phyloP scores from a whole-genome alignment of 2,113 vertebrate species.

The Miniopterus natalensis region DNA sequence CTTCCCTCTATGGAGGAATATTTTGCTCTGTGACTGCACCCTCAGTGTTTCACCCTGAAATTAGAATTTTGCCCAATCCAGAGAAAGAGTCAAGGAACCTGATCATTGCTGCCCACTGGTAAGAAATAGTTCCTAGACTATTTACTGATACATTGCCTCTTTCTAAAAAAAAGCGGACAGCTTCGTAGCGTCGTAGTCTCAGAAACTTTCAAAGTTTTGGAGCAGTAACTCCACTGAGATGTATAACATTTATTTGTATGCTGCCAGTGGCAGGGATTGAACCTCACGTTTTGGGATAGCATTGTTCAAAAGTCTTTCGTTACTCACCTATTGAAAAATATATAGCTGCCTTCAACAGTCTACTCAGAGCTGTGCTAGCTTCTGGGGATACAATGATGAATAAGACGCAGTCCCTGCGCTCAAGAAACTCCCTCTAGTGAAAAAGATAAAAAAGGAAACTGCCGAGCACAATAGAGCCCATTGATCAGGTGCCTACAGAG shows the following conservation, averaged over 20 bases:
- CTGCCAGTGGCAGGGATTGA: background rate
- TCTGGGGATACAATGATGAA: background rate
- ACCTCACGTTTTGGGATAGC: background rate
- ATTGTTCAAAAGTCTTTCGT: background rate
- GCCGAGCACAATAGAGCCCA: background rate
- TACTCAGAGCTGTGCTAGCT: background rate
- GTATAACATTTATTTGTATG: background rate
- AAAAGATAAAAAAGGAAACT: background rate
- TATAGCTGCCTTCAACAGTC: background rate
- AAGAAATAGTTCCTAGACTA: background rate
- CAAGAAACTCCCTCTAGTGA: background rate
- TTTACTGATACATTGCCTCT: background rate
- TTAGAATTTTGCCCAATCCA: background rate
- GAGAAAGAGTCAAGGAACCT: background rate
- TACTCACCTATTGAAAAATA: slow-evolving; percentile 25
- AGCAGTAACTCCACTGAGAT: background rate
- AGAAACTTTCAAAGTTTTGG: background rate
- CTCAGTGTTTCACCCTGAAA: background rate
- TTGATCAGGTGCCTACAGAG: background rate
- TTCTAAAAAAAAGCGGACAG: background rate
- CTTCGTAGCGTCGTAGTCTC: background rate
- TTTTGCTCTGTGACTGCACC: background rate
- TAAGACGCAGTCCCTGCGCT: background rate
- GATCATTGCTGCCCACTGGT: background rate
- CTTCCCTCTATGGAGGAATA: background rate